These are phyloP conservation scores for Rhogogaster chlorosoma DNA, from an alignment of 2,888 invertebrate genomes.

Conservation along the genomic window DNA sequence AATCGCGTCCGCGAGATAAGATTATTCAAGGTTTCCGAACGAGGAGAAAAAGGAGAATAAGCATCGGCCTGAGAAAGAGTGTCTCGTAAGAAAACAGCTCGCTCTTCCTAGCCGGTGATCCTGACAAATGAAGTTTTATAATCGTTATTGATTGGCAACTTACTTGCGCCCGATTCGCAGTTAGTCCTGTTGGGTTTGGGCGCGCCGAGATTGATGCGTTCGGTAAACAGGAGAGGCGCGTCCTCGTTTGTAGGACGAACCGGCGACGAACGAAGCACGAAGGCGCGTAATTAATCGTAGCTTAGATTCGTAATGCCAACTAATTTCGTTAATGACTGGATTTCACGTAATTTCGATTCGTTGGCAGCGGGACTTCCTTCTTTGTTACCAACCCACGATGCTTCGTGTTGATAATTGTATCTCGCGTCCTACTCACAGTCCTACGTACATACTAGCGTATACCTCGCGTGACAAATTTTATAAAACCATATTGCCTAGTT, in stretches of 20 bases:
- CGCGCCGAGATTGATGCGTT: conserved; percentile 63
- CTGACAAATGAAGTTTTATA: conserved; percentile 55
- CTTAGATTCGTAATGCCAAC: conserved; percentile 67
- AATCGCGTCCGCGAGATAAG: background rate
- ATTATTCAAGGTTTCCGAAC: background rate
- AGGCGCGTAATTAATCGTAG: conserved; percentile 66
- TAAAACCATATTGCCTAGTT: background rate
- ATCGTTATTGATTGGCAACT: conserved; percentile 51
- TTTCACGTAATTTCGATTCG: conserved; percentile 65
- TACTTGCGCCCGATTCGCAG: conserved; percentile 24
- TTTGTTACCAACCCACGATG: conserved; percentile 8
- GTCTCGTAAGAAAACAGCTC: background rate
- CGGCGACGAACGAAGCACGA: conserved; percentile 58
- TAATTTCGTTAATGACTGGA: conserved; percentile 67
- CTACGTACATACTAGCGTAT: background rate
- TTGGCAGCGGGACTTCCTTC: conserved; percentile 55
- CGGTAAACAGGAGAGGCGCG: conserved; percentile 66
- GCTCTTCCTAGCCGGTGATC: conserved; percentile 16
- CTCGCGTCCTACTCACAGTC: background rate
- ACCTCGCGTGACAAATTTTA: conserved; percentile 40
- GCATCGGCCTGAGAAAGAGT: background rate
- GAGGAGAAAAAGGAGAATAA: background rate
- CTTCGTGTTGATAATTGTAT: conserved; percentile 41
- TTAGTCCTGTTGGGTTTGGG: conserved; percentile 40
- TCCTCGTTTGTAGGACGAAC: conserved; percentile 66